Percentiles rank a stretch among this genome's conserved stretches.
Evolutionary conservation across 2,888 invertebrate species (phyloP).

Genomic region (Theodoxus fluviatilis): DNA sequence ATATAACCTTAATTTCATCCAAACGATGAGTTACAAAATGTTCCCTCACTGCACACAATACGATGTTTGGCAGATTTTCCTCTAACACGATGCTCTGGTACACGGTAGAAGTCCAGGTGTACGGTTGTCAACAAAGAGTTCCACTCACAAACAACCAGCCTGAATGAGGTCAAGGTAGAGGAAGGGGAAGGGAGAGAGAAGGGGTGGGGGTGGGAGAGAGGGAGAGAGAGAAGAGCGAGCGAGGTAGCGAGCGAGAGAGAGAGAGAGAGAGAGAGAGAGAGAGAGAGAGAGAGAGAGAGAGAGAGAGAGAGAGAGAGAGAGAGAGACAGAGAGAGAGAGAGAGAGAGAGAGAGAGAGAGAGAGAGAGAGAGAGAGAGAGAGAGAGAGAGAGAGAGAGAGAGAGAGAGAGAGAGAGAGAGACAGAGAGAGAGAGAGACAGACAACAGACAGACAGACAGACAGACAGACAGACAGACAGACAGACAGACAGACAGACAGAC

Average conservation of each 20-base stretch:
- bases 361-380: conserved; percentile 23
- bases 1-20: too few species aligned
- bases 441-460: background rate
- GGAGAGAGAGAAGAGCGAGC: background rate
- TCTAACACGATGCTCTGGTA: too few species aligned
- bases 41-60: too few species aligned
- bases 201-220: conserved; percentile 9
- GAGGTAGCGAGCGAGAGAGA: background rate
- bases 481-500: background rate
- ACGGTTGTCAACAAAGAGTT: too few species aligned
- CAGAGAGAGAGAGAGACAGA: conserved; percentile 14
- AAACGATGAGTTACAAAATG: too few species aligned
- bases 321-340: conserved; percentile 15
- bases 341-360: conserved; percentile 15
- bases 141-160: too few species aligned
- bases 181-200: background rate
- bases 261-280: background rate
- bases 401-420: conserved; percentile 24
- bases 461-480: background rate
- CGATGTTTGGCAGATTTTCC: too few species aligned
- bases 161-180: conserved; percentile 13
- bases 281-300: background rate
- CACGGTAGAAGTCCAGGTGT: too few species aligned
- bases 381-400: conserved; percentile 23
- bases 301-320: conserved; percentile 18